Percentiles rank a stretch among this genome's conserved stretches.
Conservation (phyloP, 2,888 invertebrate species). For the Holacanthella duospinosa region DNA sequence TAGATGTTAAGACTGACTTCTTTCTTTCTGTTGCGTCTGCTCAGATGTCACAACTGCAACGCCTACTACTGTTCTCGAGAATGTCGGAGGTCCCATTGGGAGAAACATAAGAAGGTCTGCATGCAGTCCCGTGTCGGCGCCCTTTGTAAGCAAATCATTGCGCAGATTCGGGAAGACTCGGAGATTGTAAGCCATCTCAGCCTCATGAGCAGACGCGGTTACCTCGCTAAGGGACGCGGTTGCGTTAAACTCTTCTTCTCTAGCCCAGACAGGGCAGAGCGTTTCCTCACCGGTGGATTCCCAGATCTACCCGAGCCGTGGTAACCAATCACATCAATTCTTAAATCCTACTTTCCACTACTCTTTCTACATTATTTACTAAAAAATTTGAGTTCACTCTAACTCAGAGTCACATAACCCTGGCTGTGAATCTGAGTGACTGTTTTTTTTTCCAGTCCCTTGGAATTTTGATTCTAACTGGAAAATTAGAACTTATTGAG, state of each 20-base stretch:
- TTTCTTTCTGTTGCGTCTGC: too few relatives aligned
- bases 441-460: too few relatives aligned
- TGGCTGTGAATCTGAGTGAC: too few relatives aligned
- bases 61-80: conserved; percentile 86
- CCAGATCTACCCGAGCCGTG: conserved; percentile 68
- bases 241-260: conserved; percentile 85
- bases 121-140: conserved; percentile 69
- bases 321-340: conserved; percentile 17
- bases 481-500: too few relatives aligned
- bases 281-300: conserved; percentile 61
- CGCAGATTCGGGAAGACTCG: conserved; percentile 44
- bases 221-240: conserved; percentile 72
- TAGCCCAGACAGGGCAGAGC: conserved; percentile 73
- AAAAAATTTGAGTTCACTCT: too few relatives aligned
- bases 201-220: conserved; percentile 70
- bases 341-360: not conserved
- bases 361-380: not conserved
- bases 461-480: too few relatives aligned
- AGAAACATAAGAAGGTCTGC: conserved; percentile 66
- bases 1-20: too few relatives aligned
- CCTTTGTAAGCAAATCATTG: conserved; percentile 38
- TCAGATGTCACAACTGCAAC: conserved; percentile 93
- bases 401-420: too few relatives aligned
- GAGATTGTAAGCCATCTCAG: conserved; percentile 56
- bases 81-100: conserved; percentile 86